Evolutionary conservation across 2,797 vertebrate genomes (phyloP).

Genomic region (Monodelphis domestica): DNA sequence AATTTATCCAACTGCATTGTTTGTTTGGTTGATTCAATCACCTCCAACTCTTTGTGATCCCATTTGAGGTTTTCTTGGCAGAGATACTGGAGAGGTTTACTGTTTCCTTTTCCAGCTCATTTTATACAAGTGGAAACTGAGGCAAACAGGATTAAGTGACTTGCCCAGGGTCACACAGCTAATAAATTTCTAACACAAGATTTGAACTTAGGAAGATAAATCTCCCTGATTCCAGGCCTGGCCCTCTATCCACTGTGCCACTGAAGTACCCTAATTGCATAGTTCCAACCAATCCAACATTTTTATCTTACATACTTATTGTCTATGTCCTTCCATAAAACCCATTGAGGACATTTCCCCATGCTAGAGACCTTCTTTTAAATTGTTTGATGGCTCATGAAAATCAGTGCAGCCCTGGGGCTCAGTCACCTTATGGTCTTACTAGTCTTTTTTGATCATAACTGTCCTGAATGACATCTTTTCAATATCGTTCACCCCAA

Average conservation of each 20-base stretch:
- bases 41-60: neutral
- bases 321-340: neutral
- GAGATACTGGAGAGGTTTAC: neutral
- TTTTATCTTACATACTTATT: neutral
- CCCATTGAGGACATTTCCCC: neutral
- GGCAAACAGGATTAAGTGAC: neutral
- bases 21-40: neutral
- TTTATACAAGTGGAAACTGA: neutral
- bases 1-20: neutral
- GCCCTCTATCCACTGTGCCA: too few species aligned
- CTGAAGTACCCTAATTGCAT: neutral
- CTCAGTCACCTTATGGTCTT: neutral
- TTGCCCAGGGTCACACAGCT: neutral
- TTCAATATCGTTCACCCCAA: neutral
- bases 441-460: neutral
- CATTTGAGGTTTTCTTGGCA: neutral
- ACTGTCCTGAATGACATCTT: neutral
- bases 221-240: neutral
- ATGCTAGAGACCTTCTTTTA: neutral
- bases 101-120: neutral
- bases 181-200: neutral
- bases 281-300: neutral
- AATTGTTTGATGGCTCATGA: neutral
- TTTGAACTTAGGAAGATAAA: neutral
- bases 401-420: neutral